Evolutionary conservation across 2,888 invertebrate genomes (phyloP).

Genomic region (Carpatolechia fugitivella): DNA sequence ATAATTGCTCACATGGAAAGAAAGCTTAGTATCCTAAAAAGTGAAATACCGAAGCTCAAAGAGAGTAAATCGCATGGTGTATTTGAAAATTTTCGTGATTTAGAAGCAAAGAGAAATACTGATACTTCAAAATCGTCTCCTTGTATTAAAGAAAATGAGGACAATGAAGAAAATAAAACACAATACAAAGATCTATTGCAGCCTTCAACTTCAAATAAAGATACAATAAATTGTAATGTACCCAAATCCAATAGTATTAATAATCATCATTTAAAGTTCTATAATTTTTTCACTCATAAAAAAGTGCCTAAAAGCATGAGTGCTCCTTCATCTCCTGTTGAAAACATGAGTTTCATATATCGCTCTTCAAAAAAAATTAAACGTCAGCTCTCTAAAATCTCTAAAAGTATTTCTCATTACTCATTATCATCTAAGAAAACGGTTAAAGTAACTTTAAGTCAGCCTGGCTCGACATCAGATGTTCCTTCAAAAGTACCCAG

Average conservation of each 20-base stretch:
- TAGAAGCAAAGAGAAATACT: neutral
- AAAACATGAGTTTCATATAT: slow-evolving; percentile 63
- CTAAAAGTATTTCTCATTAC: slow-evolving; percentile 70
- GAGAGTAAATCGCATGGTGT: slow-evolving; percentile 19
- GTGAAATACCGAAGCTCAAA: slow-evolving; percentile 28
- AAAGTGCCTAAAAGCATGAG: slow-evolving; percentile 63
- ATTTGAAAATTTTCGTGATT: slow-evolving; percentile 20
- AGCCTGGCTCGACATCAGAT: slow-evolving; percentile 62
- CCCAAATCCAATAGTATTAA: slow-evolving; percentile 27
- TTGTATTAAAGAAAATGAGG: neutral
- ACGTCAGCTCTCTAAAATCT: slow-evolving; percentile 60
- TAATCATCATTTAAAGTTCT: slow-evolving; percentile 57
- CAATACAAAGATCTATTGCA: neutral
- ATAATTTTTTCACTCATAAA: slow-evolving; percentile 66
- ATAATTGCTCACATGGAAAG: slow-evolving; percentile 58
- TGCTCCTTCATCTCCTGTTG: slow-evolving; percentile 68
- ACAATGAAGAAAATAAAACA: neutral
- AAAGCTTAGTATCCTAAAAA: slow-evolving; percentile 49
- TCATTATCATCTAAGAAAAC: slow-evolving; percentile 66
- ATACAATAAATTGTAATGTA: neutral
- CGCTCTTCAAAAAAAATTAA: slow-evolving; percentile 67
- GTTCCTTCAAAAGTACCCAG: slow-evolving; percentile 63
- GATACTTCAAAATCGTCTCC: slow-evolving; percentile 31
- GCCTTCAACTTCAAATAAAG: neutral
- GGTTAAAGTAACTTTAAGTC: slow-evolving; percentile 50